Percentiles rank a stretch among this genome's conserved stretches.
phyloP scores from a whole-genome alignment of 2,797 vertebrate species.

The Choloepus didactylus region DNA sequence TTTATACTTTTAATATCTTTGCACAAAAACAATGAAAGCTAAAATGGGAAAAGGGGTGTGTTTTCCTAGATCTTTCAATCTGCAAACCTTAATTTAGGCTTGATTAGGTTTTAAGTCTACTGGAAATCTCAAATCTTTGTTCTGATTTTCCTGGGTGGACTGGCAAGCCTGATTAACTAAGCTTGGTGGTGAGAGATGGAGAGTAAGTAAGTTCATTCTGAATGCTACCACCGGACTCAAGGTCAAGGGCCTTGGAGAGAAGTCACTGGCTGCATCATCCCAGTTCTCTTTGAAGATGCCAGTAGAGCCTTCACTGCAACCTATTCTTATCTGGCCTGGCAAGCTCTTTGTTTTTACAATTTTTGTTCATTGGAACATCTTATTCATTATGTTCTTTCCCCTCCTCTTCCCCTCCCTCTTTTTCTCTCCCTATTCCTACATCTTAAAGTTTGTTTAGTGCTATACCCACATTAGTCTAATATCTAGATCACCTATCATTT shows the following conservation, averaged over 20 bases:
- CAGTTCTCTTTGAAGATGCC: neutral
- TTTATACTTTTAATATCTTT: conserved; percentile 53
- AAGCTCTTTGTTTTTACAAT: conserved; percentile 61
- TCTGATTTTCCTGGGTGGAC: conserved; percentile 46
- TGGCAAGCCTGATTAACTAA: neutral
- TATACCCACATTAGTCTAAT: neutral
- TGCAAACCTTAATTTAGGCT: conserved; percentile 36
- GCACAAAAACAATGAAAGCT: neutral
- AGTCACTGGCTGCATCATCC: no score
- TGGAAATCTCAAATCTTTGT: conserved; percentile 21
- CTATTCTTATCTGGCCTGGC: conserved; percentile 41
- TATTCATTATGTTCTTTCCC: neutral
- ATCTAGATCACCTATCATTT: conserved; percentile 49
- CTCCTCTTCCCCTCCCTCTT: neutral
- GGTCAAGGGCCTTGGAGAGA: neutral
- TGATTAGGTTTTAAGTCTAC: conserved; percentile 4
- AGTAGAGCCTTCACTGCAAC: neutral
- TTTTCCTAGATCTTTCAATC: conserved; percentile 42
- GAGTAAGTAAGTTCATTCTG: conserved; percentile 7
- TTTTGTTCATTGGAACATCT: conserved; percentile 35
- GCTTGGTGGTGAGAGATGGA: neutral
- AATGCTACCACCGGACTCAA: neutral
- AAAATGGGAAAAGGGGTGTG: neutral
- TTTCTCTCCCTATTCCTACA: neutral
- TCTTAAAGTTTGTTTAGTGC: conserved; percentile 46